Percentiles rank a stretch among this genome's conserved stretches.
These are phyloP conservation scores for Crioceris asparagi DNA, from an alignment of 2,888 invertebrate genomes.

Conservation along the genomic window DNA sequence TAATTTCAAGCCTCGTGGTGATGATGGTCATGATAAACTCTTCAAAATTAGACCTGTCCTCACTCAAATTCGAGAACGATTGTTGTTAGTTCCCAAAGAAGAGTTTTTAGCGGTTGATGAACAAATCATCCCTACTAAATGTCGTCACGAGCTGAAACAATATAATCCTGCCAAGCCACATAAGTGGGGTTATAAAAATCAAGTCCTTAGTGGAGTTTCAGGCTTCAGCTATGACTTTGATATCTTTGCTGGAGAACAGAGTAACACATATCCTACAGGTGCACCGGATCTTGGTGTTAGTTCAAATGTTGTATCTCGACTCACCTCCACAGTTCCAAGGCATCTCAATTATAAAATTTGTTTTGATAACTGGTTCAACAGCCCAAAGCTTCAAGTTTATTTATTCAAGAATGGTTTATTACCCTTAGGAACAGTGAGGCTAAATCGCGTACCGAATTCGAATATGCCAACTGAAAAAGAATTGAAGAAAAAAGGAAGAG, in stretches of 20 bases:
- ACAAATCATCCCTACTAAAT: constrained; percentile 10
- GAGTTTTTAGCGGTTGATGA: constrained; percentile 5
- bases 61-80: constrained; percentile 2
- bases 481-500: constrained; percentile 15
- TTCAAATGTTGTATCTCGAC: constrained; percentile 8
- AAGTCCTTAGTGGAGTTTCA: constrained; percentile 10
- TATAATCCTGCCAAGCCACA: constrained; percentile 8
- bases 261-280: constrained; percentile 6
- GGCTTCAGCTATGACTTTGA: constrained; percentile 11
- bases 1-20: constrained; percentile 8
- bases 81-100: constrained; percentile 4
- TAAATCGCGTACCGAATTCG: constrained; percentile 9
- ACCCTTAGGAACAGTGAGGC: constrained; percentile 16
- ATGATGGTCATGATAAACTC: constrained; percentile 8
- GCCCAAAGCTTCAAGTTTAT: constrained; percentile 15
- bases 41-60: constrained; percentile 7
- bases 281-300: constrained; percentile 9
- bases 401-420: constrained; percentile 16
- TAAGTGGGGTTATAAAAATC: constrained; percentile 9
- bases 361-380: constrained; percentile 29
- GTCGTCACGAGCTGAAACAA: constrained; percentile 6
- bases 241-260: constrained; percentile 9
- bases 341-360: constrained; percentile 15
- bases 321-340: constrained; percentile 3
- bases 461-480: constrained; percentile 7